phyloP scores from a whole-genome alignment of 1,140 invertebrate genomes.

The honey bee (Apis mellifera) region Amel_HAv3.1 CM009932.2:11969501-11970000 shows the following conservation, averaged over 20 bases:
- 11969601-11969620: neutral
- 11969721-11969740: neutral
- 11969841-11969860: neutral
- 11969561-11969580: conserved; percentile 16
- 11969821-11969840: neutral
- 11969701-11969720: conserved; percentile 1
- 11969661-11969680: too few species aligned
- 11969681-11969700: neutral
- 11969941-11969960: neutral
- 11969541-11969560: too few species aligned
- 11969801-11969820: neutral
- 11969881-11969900: neutral
- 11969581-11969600: neutral
- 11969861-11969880: conserved; percentile 23
- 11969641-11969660: neutral
- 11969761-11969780: neutral
- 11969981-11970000: neutral
- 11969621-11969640: neutral
- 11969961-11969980: neutral
- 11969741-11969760: neutral
- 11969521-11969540: conserved; percentile 26
- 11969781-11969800: conserved; percentile 8
- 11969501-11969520: neutral
- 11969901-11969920: neutral
- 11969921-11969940: neutral